These are phyloP conservation scores for Neotoma lepida DNA, from an alignment of 2,113 vertebrate species.

Conservation along the genomic window DNA sequence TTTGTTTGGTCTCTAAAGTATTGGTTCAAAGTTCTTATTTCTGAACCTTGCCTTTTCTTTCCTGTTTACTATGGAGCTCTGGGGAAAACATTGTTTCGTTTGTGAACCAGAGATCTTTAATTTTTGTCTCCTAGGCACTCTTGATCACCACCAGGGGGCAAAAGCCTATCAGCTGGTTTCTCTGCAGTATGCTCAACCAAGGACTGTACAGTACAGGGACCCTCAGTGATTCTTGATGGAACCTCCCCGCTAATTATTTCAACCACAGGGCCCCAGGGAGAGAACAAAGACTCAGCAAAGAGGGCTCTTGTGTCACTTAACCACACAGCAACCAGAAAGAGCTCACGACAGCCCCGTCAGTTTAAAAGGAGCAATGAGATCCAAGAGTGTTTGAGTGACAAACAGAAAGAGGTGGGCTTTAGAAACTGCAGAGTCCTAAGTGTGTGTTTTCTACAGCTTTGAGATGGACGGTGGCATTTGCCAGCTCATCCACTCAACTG, in stretches of 20 bases:
- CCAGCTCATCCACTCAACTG: slow-evolving; percentile 6
- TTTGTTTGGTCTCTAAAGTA: slow-evolving; percentile 61
- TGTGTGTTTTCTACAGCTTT: slow-evolving; percentile 43
- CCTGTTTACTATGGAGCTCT: slow-evolving; percentile 69
- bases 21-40: slow-evolving; percentile 51
- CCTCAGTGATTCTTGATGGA: slow-evolving; percentile 70
- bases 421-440: neutral
- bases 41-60: slow-evolving; percentile 73
- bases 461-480: neutral
- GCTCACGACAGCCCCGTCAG: neutral
- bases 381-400: neutral
- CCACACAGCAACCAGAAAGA: slow-evolving; percentile 50
- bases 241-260: slow-evolving; percentile 69
- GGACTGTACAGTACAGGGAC: slow-evolving; percentile 68
- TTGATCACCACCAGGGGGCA: slow-evolving; percentile 84
- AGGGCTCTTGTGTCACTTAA: slow-evolving; percentile 62
- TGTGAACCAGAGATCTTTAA: slow-evolving; percentile 66
- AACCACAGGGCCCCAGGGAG: slow-evolving; percentile 68
- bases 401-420: slow-evolving; percentile 28
- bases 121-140: slow-evolving; percentile 54
- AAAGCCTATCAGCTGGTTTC: slow-evolving; percentile 63
- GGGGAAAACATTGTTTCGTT: slow-evolving; percentile 59
- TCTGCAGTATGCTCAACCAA: neutral
- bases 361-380: slow-evolving; percentile 48
- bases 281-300: slow-evolving; percentile 60